Conservation (phyloP, 2,113 vertebrate species). For the Bos indicus region DNA sequence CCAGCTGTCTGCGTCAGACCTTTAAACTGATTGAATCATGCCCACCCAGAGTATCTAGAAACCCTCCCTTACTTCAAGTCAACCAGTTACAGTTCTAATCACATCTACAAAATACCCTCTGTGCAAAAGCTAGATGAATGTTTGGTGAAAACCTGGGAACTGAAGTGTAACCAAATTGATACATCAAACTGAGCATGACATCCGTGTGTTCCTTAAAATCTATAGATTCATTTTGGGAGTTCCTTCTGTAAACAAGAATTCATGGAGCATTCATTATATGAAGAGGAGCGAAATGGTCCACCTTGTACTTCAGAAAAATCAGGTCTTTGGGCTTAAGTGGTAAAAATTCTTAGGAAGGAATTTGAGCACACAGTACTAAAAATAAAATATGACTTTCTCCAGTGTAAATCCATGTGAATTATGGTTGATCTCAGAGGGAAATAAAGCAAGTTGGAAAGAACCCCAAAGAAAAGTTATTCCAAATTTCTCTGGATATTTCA, state of each 20-base stretch:
- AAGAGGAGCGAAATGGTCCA: neutral
- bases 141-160: neutral
- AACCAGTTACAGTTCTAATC: neutral
- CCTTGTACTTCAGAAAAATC: neutral
- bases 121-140: neutral
- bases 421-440: conserved; percentile 16
- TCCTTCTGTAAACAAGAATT: neutral
- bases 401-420: conserved; percentile 31
- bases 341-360: neutral
- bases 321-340: neutral
- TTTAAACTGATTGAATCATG: neutral
- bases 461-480: conserved; percentile 13
- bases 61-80: neutral
- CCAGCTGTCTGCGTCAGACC: neutral
- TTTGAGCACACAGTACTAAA: conserved; percentile 30
- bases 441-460: conserved; percentile 24
- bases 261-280: neutral
- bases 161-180: neutral
- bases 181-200: neutral
- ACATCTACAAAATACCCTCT: neutral
- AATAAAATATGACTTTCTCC: conserved; percentile 37
- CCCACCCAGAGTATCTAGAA: neutral
- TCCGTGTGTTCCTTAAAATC: neutral
- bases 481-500: conserved; percentile 5
- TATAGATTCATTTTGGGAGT: neutral